phyloP scores from a whole-genome alignment of 37 sponge, comb jelly and placozoan species.

The Bolinopsis microptera region DNA sequence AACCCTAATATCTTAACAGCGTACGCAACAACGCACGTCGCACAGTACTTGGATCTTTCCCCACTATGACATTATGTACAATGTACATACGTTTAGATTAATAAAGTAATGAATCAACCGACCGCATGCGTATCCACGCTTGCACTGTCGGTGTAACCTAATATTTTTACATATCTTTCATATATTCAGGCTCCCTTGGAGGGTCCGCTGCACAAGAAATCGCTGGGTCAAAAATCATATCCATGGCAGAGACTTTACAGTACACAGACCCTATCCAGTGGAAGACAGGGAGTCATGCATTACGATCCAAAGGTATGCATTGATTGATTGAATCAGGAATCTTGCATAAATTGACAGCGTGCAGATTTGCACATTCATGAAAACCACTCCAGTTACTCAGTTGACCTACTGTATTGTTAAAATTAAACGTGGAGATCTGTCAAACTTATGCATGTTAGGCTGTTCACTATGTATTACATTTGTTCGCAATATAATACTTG shows the following conservation, averaged over 20 bases:
- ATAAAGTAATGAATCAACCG: no score
- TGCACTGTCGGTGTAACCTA: no score
- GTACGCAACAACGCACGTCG: no score
- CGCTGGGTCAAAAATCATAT: neutral
- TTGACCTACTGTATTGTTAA: neutral
- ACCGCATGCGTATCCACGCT: no score
- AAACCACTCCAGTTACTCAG: neutral
- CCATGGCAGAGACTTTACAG: conserved; percentile 81
- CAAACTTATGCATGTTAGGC: neutral
- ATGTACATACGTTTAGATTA: no score
- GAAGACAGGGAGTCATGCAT: conserved; percentile 72
- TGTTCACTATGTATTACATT: neutral
- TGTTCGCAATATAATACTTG: neutral
- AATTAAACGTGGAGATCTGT: neutral
- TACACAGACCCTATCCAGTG: conserved; percentile 81
- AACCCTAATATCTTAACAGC: no score
- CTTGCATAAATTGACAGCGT: neutral
- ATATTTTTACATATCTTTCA: neutral
- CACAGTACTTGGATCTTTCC: no score
- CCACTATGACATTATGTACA: no score
- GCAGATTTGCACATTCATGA: neutral
- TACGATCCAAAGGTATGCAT: conserved; percentile 76
- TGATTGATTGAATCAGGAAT: neutral
- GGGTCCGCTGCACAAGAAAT: conserved; percentile 21
- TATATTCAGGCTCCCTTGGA: neutral